Percentiles rank a stretch among this genome's conserved stretches.
These are phyloP conservation scores for Leguminivora glycinivorella DNA, from an alignment of 1,140 invertebrate species.

Conservation along the genomic window DNA sequence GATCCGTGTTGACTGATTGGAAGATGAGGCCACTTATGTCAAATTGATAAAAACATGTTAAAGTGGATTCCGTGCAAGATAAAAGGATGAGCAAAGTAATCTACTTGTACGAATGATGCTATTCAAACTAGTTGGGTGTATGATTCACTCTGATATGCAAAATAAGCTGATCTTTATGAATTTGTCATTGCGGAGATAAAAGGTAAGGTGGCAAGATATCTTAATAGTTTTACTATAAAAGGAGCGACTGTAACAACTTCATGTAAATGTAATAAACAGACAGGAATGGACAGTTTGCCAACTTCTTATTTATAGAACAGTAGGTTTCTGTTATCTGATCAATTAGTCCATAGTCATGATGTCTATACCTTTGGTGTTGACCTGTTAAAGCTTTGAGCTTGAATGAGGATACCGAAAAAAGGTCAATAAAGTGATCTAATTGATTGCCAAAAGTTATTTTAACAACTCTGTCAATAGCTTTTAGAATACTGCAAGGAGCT, in stretches of 20 bases:
- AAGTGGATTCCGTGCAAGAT: background rate
- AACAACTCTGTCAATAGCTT: background rate
- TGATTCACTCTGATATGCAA: background rate
- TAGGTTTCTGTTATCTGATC: background rate
- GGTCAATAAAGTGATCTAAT: too few species aligned
- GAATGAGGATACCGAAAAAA: too few species aligned
- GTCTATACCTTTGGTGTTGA: too few species aligned
- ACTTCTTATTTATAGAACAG: background rate
- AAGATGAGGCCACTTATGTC: background rate
- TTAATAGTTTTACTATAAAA: slow-evolving; percentile 18
- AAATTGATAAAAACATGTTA: background rate
- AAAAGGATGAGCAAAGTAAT: background rate
- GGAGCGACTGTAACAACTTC: slow-evolving; percentile 4
- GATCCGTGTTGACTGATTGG: background rate
- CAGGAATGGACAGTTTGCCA: background rate
- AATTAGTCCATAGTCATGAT: background rate
- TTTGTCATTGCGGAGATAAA: background rate
- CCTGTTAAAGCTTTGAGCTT: too few species aligned
- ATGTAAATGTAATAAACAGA: slow-evolving; percentile 17
- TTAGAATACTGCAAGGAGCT: background rate
- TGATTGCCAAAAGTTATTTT: too few species aligned
- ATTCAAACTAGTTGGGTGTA: background rate
- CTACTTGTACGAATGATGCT: background rate
- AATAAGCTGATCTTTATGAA: background rate
- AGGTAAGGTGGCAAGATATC: background rate